Base-by-base conservation (phyloP, 2,797 vertebrate species). In the Rhinella marina region DNA sequence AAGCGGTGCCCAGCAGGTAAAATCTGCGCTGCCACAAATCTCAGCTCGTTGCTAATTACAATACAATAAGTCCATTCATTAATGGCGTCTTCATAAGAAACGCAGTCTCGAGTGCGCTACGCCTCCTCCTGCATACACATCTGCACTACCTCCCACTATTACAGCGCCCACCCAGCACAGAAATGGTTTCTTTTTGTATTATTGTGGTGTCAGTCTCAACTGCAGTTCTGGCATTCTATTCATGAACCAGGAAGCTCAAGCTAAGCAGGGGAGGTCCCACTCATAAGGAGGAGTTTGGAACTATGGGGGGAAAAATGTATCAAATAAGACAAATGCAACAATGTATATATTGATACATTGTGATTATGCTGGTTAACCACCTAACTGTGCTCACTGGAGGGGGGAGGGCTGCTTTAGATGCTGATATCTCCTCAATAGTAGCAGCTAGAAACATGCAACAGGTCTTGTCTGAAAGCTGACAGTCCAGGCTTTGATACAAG, bases 1-100 rank as follows among this genome's bases (percentile, higher is more conserved):
- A 62, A 81, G 48, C 59, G 56, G 19, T 1, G 48, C 73, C 32
- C 59, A 48, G 79, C 79, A 61, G 79, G 59, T 61, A 41, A 23
- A 29, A 21, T 5, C 10, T 64, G 29, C 23, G 14, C 27, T 17
- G 56, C 25, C 11, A 27, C 54, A 7, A 41, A 62, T 41, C 56
- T 32, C 0, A 61, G 54, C 79, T 59, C 21, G 0, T 64, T n/a
- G 41, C 78, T 64, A 81, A 81, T 81, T 48, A 62, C 79, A 23
- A 2, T 1, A 62, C n/a, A 81, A 81, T 64, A 64, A 62, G 57
- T 32, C 57, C 52, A 56, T 57, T 80, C 56, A 80, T 80, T 81
- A 48, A 81, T 64, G 57, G 41, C 4, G 25, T 17, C 52, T 59
- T 52, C 54, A 57, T 61, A 12, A 8, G 29, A 78, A 29, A 29